phyloP scores from a whole-genome alignment of 2,888 invertebrate genomes.

The Caradrina clavipalpis region DNA sequence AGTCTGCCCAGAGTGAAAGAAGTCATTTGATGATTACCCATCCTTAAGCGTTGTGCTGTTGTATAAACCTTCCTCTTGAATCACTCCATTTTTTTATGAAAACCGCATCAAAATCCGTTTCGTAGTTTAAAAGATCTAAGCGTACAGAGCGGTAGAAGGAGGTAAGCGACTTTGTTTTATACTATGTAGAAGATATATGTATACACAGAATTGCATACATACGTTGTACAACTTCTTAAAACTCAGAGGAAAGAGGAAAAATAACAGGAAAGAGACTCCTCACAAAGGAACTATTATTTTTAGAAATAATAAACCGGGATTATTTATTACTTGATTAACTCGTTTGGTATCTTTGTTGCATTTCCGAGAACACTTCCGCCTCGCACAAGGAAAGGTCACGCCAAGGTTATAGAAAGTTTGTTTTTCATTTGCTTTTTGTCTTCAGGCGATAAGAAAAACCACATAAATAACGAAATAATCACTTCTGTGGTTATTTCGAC shows the following conservation, averaged over 20 bases:
- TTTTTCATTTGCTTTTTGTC: conserved; percentile 63
- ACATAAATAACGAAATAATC: conserved; percentile 52
- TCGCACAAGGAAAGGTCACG: conserved; percentile 60
- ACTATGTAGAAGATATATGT: too few species aligned
- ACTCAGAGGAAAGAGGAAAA: conserved; percentile 44
- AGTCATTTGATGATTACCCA: too few species aligned
- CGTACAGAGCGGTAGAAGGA: too few species aligned
- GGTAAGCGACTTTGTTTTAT: too few species aligned
- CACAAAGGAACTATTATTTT: conserved; percentile 45
- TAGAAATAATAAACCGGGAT: conserved; percentile 34
- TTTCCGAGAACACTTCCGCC: conserved; percentile 59
- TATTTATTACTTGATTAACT: conserved; percentile 40
- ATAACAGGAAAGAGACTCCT: conserved; percentile 36
- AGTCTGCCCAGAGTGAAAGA: too few species aligned
- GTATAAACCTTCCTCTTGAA: too few species aligned
- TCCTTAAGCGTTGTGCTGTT: too few species aligned
- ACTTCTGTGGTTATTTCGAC: conserved; percentile 41
- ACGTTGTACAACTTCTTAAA: conserved; percentile 36
- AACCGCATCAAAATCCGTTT: too few species aligned
- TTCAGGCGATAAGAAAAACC: conserved; percentile 60
- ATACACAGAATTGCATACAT: not conserved
- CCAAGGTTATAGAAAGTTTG: conserved; percentile 63
- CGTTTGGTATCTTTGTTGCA: conserved; percentile 46
- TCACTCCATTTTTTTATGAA: too few species aligned
- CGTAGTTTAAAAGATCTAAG: too few species aligned